Evolutionary conservation across 2,797 vertebrate species (phyloP), one percentile per base, ranked within the genome.

Genomic region (Falco berigora): DNA sequence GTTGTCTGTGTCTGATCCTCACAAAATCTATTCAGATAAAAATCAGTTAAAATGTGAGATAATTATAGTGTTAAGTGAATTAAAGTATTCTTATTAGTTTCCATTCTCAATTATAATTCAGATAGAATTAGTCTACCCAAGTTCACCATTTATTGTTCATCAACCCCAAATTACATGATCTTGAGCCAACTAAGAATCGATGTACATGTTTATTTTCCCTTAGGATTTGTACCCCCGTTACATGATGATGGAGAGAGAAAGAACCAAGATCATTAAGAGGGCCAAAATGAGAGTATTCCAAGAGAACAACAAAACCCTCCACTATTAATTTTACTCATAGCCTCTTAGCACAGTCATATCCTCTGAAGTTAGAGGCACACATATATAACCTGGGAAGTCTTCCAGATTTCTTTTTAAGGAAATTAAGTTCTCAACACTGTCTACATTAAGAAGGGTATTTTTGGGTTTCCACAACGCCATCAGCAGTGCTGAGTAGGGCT

Each of bases 381-480:
- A 5, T 15, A 22, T 11, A 56, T 30, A 67, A 44, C 9, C 88
- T 75, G 81, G 94, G 78, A 95, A 85, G 36, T 49, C 77, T 72
- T 92, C 73, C 73, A 86, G 86, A n/a, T 91, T 94, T 69, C 83
- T 89, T 88, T 95, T 88, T 84, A 81, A 87, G 87, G 84, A 86
- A 66, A 95, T 91, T 4, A 96, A 75, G 67, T 36, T 90, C 73
- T 85, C 76, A 92, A 69, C 81, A 88, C 34, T 42, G 73, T 53
- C 66, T 93, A 66, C 59, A 73, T 49, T 69, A 69, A 64, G 86
- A 75, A 84, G 58, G 28, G n/a, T 73, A 71, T 47, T 96, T 95
- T 90, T 87, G 72, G 62, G 52, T 96, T 88, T 66, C 61, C 80
- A 76, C 40, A 72, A 25, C 5, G 14, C 59, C 86, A 92, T 63